These are phyloP conservation scores for Pituophis catenifer DNA, from an alignment of 2,113 vertebrate genomes.

Conservation along the genomic window DNA sequence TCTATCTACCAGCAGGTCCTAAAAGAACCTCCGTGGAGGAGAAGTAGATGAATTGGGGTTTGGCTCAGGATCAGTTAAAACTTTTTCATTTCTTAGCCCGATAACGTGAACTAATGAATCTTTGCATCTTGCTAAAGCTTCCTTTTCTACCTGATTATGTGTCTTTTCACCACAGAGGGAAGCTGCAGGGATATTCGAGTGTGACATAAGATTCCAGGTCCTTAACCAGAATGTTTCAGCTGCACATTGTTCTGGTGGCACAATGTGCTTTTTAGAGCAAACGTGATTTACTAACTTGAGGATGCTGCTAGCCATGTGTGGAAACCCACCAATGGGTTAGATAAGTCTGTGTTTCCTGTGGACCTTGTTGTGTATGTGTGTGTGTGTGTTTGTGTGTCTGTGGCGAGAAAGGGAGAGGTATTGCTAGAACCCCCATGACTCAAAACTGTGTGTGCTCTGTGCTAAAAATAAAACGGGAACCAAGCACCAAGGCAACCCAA, in stretches of 20 bases:
- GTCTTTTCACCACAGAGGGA: background rate
- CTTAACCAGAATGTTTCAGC: background rate
- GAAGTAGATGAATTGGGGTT: background rate
- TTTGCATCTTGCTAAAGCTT: background rate
- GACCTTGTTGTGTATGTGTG: background rate
- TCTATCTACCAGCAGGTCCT: background rate
- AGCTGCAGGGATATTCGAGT: background rate
- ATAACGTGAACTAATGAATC: background rate
- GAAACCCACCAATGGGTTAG: background rate
- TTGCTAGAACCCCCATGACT: background rate
- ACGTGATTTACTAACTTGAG: background rate
- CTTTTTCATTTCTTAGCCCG: background rate
- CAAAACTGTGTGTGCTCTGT: background rate
- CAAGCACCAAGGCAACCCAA: background rate
- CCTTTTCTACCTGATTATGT: background rate
- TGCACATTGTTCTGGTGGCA: background rate
- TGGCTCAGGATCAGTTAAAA: background rate
- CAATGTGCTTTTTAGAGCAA: background rate
- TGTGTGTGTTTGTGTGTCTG: too few species aligned
- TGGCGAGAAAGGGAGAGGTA: background rate
- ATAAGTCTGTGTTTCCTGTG: background rate
- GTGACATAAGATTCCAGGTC: background rate
- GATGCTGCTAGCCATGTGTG: background rate
- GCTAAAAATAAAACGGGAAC: slow-evolving; percentile 1
- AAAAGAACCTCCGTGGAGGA: background rate